Base-by-base conservation (phyloP, 1,140 invertebrate species). In the Macrobrachium rosenbergii region DNA sequence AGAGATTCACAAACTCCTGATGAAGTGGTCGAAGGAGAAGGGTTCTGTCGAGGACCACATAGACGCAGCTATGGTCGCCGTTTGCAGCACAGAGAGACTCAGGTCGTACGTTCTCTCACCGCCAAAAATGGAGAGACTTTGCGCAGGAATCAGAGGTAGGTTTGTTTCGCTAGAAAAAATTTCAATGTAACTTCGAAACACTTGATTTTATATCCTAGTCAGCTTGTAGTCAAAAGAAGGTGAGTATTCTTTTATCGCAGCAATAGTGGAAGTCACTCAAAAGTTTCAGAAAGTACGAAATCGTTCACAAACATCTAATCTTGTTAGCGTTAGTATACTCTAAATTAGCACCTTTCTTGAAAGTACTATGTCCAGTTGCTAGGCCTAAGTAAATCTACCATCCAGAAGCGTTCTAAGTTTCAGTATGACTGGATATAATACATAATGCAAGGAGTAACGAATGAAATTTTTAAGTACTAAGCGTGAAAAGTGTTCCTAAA, bases 91-190 rank as follows among this genome's bases (percentile, higher is more conserved):
- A 10, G 83, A 89, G 16, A 63, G 81, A 37, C 88, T 89, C 16
- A 77, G 77, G n/a, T 52, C 83, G 14, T 89, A 89, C 58, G 88
- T 89, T 5, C 88, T 89, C 52, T 89, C 88, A 0, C 88, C 88
- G 0, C 88, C 88, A 14, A 89, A 89, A 79, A 89, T 89, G 88
- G 62, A 83, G 45, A 60, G 83, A 43, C 84, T 89, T n/a, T 89
- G 88, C 80, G 81, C 84, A 16, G 88, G 88, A 5, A 89, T 89
- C 58, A 45, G 83, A 45, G 88, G 88, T 89, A 23, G 45, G 81
- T 64, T 7, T 14, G 45, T 19, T 17, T 76, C 5, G 12, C n/a
- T n/a, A 3, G 67, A 5, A n/a, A 12, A 14, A n/a, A 19, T 69
- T 17, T 17, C n/a, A 5, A n/a, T 69, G 16, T 5, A 21, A n/a